Evolutionary conservation across 2,113 vertebrate species (phyloP).

Genomic region (Todiramphus chloris): DNA sequence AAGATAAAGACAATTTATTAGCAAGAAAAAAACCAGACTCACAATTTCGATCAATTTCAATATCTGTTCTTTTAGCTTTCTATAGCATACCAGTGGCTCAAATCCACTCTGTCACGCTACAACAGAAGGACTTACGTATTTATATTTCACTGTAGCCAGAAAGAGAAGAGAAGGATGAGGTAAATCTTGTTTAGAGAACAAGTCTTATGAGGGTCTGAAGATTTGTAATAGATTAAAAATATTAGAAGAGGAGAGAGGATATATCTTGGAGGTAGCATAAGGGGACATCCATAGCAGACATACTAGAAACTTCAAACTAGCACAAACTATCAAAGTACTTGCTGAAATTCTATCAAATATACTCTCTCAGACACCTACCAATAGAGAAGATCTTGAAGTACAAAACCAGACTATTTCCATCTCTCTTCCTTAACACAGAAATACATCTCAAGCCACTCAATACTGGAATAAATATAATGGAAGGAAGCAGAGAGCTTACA

Average conservation of each 20-base stretch:
- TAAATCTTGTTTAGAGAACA: too few species aligned
- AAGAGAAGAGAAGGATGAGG: too few species aligned
- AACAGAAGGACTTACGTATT: background rate
- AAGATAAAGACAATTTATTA: too few species aligned
- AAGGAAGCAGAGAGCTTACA: background rate
- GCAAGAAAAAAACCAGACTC: too few species aligned
- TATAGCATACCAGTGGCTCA: background rate
- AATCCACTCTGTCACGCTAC: background rate
- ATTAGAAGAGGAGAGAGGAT: background rate
- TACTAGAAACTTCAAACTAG: background rate
- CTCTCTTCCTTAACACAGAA: background rate
- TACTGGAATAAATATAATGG: background rate
- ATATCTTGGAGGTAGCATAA: background rate
- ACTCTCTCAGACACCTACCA: background rate
- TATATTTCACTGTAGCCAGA: background rate
- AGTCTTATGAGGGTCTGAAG: too few species aligned
- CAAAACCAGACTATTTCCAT: background rate
- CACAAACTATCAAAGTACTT: background rate
- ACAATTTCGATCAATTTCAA: background rate
- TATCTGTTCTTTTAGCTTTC: background rate
- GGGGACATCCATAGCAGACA: background rate
- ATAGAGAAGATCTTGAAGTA: background rate
- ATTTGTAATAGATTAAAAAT: too few species aligned
- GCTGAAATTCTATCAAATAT: background rate
- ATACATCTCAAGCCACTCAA: background rate